Evolutionary conservation across 2,113 vertebrate genomes (phyloP).

Genomic region (Sphyrna mokarran): DNA sequence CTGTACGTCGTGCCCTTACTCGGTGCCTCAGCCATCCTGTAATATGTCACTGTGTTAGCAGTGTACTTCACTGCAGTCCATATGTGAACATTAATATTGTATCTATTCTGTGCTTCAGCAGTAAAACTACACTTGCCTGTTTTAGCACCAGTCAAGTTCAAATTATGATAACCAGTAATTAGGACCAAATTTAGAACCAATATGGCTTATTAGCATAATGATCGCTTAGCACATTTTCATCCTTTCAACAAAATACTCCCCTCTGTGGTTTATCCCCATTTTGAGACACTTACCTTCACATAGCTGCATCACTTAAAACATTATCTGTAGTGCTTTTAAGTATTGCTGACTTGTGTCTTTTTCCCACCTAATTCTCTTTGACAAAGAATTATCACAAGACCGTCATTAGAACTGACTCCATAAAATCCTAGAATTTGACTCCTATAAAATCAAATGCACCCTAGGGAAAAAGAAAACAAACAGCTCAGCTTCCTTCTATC

Average conservation of each 20-base stretch:
- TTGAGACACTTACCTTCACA: background rate
- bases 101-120: background rate
- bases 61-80: background rate
- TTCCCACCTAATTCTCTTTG: background rate
- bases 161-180: background rate
- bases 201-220: background rate
- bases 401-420: background rate
- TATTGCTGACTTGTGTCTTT: background rate
- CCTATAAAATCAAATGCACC: background rate
- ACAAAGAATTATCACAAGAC: background rate
- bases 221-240: background rate
- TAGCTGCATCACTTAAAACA: background rate
- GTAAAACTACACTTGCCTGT: background rate
- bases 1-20: background rate
- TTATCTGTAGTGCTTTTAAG: background rate
- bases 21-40: background rate
- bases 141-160: constrained; percentile 13
- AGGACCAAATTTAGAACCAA: no score
- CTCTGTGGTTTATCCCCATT: background rate
- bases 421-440: background rate
- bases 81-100: background rate
- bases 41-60: background rate
- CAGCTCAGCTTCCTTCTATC: background rate
- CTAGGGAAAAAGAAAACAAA: background rate
- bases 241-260: background rate